phyloP scores from a whole-genome alignment of 1,140 invertebrate species.

The Drosophila sturtevanti region DNA sequence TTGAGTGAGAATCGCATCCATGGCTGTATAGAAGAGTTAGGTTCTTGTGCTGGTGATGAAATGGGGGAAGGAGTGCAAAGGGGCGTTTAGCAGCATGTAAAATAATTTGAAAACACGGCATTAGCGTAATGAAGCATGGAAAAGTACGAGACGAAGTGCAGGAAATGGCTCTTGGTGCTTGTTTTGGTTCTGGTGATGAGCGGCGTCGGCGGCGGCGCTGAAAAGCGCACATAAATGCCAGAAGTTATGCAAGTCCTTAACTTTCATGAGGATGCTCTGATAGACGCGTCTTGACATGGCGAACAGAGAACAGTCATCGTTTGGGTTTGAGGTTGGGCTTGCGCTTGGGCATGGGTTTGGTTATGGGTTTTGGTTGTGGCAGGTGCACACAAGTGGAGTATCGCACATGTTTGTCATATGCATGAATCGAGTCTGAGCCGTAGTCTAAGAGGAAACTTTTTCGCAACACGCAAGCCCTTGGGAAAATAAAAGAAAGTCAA shows the following conservation, averaged over 20 bases:
- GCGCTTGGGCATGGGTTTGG: background rate
- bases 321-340: background rate
- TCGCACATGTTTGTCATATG: slow-evolving; percentile 75
- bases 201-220: slow-evolving; percentile 35
- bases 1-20: background rate
- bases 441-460: slow-evolving; percentile 1
- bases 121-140: slow-evolving; percentile 79
- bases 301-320: background rate
- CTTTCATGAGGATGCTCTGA: slow-evolving; percentile 67
- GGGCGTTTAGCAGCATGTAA: slow-evolving; percentile 42
- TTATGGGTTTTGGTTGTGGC: background rate
- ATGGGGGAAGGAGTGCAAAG: background rate
- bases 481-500: slow-evolving; percentile 9
- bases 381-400: slow-evolving; percentile 60
- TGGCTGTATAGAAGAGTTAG: background rate
- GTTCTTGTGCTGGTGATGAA: background rate
- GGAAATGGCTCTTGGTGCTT: slow-evolving; percentile 42
- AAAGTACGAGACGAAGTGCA: slow-evolving; percentile 40
- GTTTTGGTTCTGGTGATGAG: slow-evolving; percentile 25
- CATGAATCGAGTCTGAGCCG: slow-evolving; percentile 3
- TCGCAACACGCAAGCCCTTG: slow-evolving; percentile 1
- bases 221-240: slow-evolving; percentile 80
- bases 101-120: slow-evolving; percentile 80
- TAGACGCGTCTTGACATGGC: slow-evolving; percentile 27
- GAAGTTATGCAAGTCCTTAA: slow-evolving; percentile 79